Evolutionary conservation across 2,113 vertebrate genomes (phyloP).

Genomic region (Petaurus breviceps): DNA sequence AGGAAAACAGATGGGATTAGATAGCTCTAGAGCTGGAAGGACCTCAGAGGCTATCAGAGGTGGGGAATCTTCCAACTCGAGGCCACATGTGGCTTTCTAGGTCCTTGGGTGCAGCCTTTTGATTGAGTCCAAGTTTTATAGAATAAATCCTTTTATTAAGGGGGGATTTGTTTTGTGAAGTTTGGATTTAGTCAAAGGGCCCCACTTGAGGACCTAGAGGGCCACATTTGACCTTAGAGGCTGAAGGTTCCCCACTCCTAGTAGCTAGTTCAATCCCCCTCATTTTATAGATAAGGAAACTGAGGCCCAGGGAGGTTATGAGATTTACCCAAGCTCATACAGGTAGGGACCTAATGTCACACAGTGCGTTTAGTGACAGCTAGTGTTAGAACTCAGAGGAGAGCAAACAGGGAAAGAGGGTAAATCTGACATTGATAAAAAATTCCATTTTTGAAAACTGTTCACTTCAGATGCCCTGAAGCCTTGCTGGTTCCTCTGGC

Average conservation of each 20-base stretch:
- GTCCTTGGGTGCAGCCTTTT: too few relatives aligned
- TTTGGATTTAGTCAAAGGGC: too few relatives aligned
- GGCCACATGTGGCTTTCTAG: too few relatives aligned
- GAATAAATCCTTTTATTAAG: too few relatives aligned
- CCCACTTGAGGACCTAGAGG: too few relatives aligned
- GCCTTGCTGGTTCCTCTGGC: not conserved
- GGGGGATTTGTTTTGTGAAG: too few relatives aligned
- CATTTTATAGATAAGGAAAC: not conserved
- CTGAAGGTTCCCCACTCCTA: too few relatives aligned
- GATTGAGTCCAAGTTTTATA: too few relatives aligned
- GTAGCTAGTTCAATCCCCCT: not conserved
- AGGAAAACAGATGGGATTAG: not conserved
- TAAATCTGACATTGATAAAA: not conserved
- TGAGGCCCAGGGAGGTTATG: not conserved
- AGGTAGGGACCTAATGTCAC: not conserved
- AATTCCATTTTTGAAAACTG: not conserved
- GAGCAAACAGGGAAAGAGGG: not conserved
- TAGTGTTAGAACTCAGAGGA: not conserved
- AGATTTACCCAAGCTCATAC: not conserved
- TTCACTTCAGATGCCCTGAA: not conserved
- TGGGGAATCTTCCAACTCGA: too few relatives aligned
- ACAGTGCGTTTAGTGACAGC: not conserved
- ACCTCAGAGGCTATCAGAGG: not conserved
- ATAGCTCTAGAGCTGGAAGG: not conserved
- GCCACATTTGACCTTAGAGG: too few relatives aligned